A percentile compares a stretch with the other conserved stretches of the same genome.
Evolutionary conservation across 2,888 invertebrate genomes (phyloP).

Genomic region (Caenorhabditis sp.): DNA sequence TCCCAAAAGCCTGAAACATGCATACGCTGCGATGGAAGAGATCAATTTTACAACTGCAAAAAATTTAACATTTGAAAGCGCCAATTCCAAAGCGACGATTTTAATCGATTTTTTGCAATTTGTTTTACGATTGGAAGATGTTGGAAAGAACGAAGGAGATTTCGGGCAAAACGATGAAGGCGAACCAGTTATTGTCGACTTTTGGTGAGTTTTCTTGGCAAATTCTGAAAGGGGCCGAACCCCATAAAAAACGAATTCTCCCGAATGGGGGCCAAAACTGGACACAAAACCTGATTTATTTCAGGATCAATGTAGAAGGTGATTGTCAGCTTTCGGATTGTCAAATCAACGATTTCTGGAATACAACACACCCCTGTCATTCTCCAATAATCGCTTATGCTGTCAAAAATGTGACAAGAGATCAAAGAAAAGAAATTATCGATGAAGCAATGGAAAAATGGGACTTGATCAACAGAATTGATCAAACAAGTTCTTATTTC

Average conservation of each 20-base stretch:
- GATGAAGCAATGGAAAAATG: conserved; percentile 8
- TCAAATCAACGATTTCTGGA: conserved; percentile 1
- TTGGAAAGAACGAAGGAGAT: conserved; percentile 25
- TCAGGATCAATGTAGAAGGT: conserved; percentile 10
- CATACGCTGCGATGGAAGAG: conserved; percentile 25
- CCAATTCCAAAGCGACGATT: conserved; percentile 17
- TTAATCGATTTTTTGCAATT: conserved; percentile 25
- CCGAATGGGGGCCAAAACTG: conserved; percentile 15
- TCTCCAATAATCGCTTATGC: conserved; percentile 4
- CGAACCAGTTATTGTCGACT: conserved; percentile 9
- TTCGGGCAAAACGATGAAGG: conserved; percentile 14
- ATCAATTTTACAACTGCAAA: conserved; percentile 26
- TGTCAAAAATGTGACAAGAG: neutral
- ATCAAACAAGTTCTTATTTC: too few relatives aligned
- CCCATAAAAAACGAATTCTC: too few relatives aligned
- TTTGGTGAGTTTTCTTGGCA: conserved; percentile 20
- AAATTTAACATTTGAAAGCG: conserved; percentile 19
- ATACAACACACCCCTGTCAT: neutral
- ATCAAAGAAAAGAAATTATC: conserved; percentile 6
- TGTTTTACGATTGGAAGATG: conserved; percentile 19
- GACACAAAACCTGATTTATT: conserved; percentile 12
- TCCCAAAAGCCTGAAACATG: conserved; percentile 14
- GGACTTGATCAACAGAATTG: neutral
- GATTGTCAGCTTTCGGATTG: conserved; percentile 6
- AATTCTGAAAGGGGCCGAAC: too few relatives aligned